phyloP scores from a whole-genome alignment of 2,797 vertebrate genomes.

The Enteromius mattozi region DNA sequence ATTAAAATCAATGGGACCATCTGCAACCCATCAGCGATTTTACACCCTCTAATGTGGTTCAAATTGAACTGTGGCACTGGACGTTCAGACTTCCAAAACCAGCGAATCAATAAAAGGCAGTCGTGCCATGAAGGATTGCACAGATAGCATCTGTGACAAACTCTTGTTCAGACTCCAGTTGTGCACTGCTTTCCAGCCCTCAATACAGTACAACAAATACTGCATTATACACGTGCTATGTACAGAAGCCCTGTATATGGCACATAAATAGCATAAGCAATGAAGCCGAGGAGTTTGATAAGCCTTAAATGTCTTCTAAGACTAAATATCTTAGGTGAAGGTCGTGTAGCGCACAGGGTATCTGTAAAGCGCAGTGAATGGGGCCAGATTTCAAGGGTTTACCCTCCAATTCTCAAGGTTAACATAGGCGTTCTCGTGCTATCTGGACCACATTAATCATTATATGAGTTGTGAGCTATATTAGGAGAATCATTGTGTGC shows the following conservation, averaged over 20 bases:
- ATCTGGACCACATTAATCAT: constrained; percentile 56
- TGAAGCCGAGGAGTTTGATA: background rate
- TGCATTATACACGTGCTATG: background rate
- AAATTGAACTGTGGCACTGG: constrained; percentile 57
- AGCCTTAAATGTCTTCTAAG: constrained; percentile 18
- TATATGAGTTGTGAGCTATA: constrained; percentile 40
- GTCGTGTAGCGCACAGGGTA: background rate
- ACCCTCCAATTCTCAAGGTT: constrained; percentile 52
- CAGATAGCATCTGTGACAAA: constrained; percentile 55
- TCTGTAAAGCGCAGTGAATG: constrained; percentile 40
- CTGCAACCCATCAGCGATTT: constrained; percentile 61
- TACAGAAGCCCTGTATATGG: background rate
- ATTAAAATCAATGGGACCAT: constrained; percentile 59
- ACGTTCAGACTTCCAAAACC: constrained; percentile 51
- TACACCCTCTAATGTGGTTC: constrained; percentile 57
- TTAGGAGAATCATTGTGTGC: constrained; percentile 39
- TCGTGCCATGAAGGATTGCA: constrained; percentile 50
- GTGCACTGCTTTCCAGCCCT: background rate
- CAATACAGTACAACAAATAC: constrained; percentile 1
- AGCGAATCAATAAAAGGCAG: constrained; percentile 58
- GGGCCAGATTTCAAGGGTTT: constrained; percentile 44
- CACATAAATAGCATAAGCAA: background rate
- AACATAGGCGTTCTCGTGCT: constrained; percentile 31
- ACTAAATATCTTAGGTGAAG: constrained; percentile 13
- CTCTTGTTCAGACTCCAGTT: constrained; percentile 37